Base-by-base conservation (phyloP, 2,888 invertebrate species). In the Ditula angustiorana region DNA sequence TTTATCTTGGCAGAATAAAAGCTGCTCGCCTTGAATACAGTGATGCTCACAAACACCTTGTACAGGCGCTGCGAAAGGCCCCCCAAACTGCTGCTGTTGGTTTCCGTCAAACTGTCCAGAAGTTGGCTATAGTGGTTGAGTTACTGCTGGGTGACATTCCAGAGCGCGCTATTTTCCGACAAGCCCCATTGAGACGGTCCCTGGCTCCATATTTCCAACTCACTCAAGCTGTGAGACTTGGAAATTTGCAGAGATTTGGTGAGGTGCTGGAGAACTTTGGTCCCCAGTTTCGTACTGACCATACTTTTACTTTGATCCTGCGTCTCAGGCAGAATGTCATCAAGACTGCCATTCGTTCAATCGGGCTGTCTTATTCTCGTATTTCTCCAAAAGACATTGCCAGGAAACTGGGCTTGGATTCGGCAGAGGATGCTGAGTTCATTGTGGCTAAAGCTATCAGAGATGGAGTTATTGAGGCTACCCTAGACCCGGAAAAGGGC, bases 51-150 rank as follows among this genome's bases (percentile, higher is more conserved):
- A 99, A 99, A 82, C 98, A 99, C 89, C 93, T 99, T 67, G 96
- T 99, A 10, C 99, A 99, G 82, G 96, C 97, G 0, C 94, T 99
- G 81, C 95, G 99, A 23, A 99, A 99, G 87, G 98, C 99, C 0
- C 99, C 99, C 0, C 99, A 99, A 86, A 97, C 97, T 75, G 96
- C 99, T 24, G 99, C 99, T n/a, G 96, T 99, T 69, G 99, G 99
- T 37, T 99, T 99, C 83, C 96, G 99, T 68, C 99, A 99, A 92
- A 98, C 98, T 16, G 99, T 98, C 0, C 98, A 99, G 81, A 99
- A 99, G 83, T 90, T 99, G 62, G 96, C 98, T 1, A 97, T 99
- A 64, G 98, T 98, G 26, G 99, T 99, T 0, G 99, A 99, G 83
- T 90, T 99, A 60, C 91, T 99, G 35, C 90, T 99, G 72, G 99